These are phyloP conservation scores for Adelognathus sp. DNA, from an alignment of 2,888 invertebrate genomes.

Conservation along the genomic window DNA sequence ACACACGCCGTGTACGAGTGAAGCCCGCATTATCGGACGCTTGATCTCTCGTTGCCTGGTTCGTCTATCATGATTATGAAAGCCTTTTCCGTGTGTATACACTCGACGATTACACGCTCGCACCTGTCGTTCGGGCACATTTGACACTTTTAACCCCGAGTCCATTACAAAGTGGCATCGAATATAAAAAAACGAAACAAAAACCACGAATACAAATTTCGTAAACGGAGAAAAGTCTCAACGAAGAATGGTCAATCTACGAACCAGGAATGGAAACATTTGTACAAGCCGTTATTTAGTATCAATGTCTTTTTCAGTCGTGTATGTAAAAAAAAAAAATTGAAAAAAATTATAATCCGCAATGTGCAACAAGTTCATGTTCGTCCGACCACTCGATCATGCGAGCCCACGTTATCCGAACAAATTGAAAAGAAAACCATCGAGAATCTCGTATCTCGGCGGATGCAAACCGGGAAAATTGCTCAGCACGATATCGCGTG, in stretches of 20 bases:
- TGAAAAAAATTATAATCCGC: background rate
- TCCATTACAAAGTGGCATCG: constrained; percentile 45
- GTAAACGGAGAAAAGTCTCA: background rate
- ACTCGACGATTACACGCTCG: background rate
- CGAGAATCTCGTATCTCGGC: background rate
- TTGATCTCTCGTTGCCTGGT: constrained; percentile 51
- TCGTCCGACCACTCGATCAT: constrained; percentile 13
- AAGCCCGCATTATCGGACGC: constrained; percentile 44
- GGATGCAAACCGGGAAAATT: constrained; percentile 39
- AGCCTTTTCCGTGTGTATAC: constrained; percentile 16
- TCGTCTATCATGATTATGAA: constrained; percentile 57
- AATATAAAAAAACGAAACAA: background rate
- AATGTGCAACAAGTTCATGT: background rate
- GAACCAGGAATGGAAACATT: no score
- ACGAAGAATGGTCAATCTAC: no score
- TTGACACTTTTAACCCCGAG: constrained; percentile 44
- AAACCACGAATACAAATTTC: background rate
- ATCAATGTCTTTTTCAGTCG: no score
- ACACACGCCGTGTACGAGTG: constrained; percentile 12
- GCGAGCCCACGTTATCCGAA: constrained; percentile 11
- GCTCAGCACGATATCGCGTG: constrained; percentile 56
- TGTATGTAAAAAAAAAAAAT: background rate
- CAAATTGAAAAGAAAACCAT: constrained; percentile 1
- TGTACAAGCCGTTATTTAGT: no score
- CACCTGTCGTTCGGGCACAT: constrained; percentile 11